phyloP scores from a whole-genome alignment of 2,888 invertebrate genomes.

The Rhagophthalmus giganteus region DNA sequence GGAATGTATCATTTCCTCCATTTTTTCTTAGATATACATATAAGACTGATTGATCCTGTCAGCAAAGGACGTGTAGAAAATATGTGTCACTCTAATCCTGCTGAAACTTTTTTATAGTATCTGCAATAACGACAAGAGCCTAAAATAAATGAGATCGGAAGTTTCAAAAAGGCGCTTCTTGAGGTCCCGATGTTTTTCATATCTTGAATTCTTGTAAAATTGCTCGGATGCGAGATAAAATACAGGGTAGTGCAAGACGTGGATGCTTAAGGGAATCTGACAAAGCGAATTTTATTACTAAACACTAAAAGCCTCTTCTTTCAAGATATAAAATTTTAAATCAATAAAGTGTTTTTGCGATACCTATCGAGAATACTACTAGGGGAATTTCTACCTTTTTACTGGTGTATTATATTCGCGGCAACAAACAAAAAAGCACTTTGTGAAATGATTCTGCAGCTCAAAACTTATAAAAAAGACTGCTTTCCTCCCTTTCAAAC shows the following conservation, averaged over 20 bases:
- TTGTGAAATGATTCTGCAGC: constrained; percentile 30
- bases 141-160: constrained; percentile 20
- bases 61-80: constrained; percentile 20
- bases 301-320: constrained; percentile 26
- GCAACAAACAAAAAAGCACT: constrained; percentile 31
- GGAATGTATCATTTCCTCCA: constrained; percentile 21
- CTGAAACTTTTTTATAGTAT: constrained; percentile 27
- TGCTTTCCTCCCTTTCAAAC: constrained; percentile 24
- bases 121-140: constrained; percentile 21
- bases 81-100: constrained; percentile 27
- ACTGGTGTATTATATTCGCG: constrained; percentile 28
- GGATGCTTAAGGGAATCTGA: constrained; percentile 17
- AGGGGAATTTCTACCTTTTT: constrained; percentile 25
- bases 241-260: constrained; percentile 11
- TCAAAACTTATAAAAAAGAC: constrained; percentile 30
- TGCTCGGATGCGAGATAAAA: constrained; percentile 10
- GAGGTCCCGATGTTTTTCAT: constrained; percentile 5
- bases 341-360: constrained; percentile 28
- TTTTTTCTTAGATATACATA: constrained; percentile 20
- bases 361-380: constrained; percentile 26
- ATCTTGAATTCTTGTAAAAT: constrained; percentile 9
- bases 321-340: constrained; percentile 27
- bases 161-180: constrained; percentile 9
- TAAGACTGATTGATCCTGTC: constrained; percentile 30
- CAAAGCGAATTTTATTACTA: constrained; percentile 24